These are phyloP conservation scores for Drosophila busckii DNA, from an alignment of 1,140 invertebrate species.

Conservation along the genomic window DNA sequence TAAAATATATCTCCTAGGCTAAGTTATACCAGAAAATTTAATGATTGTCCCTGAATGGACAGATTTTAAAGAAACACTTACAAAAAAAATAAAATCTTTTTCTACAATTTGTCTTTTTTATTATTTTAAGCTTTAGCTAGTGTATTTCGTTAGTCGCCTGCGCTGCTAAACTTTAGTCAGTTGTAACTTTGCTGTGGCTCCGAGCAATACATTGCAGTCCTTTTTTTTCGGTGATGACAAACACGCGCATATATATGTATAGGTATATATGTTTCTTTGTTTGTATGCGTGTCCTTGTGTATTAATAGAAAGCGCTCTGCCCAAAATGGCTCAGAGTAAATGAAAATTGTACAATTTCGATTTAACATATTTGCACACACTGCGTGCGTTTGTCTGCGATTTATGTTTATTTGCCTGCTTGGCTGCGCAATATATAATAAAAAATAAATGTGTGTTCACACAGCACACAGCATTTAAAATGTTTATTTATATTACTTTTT, in stretches of 20 bases:
- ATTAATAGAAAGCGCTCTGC: slow-evolving; percentile 55
- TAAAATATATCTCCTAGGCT: too few relatives aligned
- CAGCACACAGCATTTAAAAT: too few relatives aligned
- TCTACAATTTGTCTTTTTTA: background rate
- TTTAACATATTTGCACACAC: slow-evolving; percentile 44
- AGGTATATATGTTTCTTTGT: background rate
- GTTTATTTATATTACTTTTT: too few relatives aligned
- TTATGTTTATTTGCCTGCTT: slow-evolving; percentile 20
- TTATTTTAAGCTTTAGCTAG: too few relatives aligned
- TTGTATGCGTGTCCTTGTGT: slow-evolving; percentile 32
- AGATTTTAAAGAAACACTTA: too few relatives aligned
- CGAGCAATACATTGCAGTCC: slow-evolving; percentile 19
- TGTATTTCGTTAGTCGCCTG: too few relatives aligned
- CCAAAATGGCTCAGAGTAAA: slow-evolving; percentile 27
- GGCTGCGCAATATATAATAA: background rate
- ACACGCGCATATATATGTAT: background rate
- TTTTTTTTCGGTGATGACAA: slow-evolving; percentile 9
- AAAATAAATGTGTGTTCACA: too few relatives aligned
- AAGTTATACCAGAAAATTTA: too few relatives aligned
- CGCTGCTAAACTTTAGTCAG: too few relatives aligned
- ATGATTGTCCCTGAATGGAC: too few relatives aligned
- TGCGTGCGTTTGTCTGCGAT: slow-evolving; percentile 19
- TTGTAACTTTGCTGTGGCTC: too few relatives aligned
- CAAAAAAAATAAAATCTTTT: too few relatives aligned
- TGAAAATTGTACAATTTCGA: slow-evolving; percentile 53